Conservation (phyloP, 1,140 invertebrate genomes). For the Drosophila suzukii region DNA sequence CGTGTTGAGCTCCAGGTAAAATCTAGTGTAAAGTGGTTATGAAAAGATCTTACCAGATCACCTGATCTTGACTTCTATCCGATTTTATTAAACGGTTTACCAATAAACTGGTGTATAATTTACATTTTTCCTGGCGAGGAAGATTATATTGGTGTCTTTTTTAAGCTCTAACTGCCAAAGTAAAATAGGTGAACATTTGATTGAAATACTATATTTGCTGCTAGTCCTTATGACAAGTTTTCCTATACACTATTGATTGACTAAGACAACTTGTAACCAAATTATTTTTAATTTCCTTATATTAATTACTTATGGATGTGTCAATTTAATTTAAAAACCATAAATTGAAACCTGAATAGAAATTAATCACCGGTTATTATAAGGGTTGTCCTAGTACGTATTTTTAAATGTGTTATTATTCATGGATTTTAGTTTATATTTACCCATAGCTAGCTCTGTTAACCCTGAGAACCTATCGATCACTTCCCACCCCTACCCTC, state of each 20-base stretch:
- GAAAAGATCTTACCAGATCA: conserved; percentile 31
- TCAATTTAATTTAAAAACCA: background rate
- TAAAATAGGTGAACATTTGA: background rate
- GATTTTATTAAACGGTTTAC: conserved; percentile 10
- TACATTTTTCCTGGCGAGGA: conserved; percentile 3
- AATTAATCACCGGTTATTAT: too few species aligned
- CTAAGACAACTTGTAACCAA: too few species aligned
- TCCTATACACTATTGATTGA: too few species aligned
- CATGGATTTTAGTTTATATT: background rate
- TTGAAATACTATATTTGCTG: too few species aligned
- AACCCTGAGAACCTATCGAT: conserved; percentile 31
- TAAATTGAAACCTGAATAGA: background rate
- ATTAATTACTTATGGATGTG: background rate
- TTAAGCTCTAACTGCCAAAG: background rate
- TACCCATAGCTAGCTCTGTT: background rate
- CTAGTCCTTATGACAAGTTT: too few species aligned
- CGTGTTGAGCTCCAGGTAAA: conserved; percentile 4
- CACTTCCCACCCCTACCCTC: conserved; percentile 3
- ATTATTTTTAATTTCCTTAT: background rate
- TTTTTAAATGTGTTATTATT: too few species aligned
- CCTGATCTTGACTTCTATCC: conserved; percentile 18
- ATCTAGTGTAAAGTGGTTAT: conserved; percentile 52
- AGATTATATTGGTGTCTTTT: background rate
- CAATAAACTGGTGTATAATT: conserved; percentile 11
- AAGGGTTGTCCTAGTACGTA: too few species aligned